Percentiles rank a stretch among this genome's conserved stretches.
Evolutionary conservation across 2,888 invertebrate species (phyloP).

Genomic region (Eugnorisma glareosa): DNA sequence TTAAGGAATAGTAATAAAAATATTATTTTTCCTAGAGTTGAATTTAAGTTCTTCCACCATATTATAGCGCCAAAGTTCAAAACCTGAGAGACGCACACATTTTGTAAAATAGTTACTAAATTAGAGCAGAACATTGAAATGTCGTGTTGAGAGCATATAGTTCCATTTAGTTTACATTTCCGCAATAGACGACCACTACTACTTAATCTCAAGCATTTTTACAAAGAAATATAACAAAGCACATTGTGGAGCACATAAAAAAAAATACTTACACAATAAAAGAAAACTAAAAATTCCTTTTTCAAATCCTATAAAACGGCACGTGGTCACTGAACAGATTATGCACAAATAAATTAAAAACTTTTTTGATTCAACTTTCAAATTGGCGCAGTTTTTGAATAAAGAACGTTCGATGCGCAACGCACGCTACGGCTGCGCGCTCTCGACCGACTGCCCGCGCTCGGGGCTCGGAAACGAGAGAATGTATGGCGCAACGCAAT

Average conservation of each 20-base stretch:
- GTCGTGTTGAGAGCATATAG: conserved; percentile 1
- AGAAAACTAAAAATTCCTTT: conserved; percentile 51
- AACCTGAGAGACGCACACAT: background rate
- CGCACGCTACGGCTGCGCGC: conserved; percentile 70
- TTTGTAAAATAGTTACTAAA: conserved; percentile 6
- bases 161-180: conserved; percentile 42
- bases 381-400: conserved; percentile 63
- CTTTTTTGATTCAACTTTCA: conserved; percentile 68
- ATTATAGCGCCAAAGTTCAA: background rate
- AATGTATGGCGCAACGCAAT: conserved; percentile 65
- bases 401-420: conserved; percentile 67
- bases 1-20: too few species aligned
- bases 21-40: background rate
- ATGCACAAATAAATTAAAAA: conserved; percentile 61
- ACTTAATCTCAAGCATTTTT: conserved; percentile 46
- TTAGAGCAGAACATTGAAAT: conserved; percentile 10
- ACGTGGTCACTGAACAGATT: conserved; percentile 68
- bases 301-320: conserved; percentile 56
- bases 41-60: background rate
- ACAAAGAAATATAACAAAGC: conserved; percentile 63
- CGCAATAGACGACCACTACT: conserved; percentile 31
- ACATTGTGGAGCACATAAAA: conserved; percentile 34
- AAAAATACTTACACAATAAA: conserved; percentile 59
- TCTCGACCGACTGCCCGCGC: conserved; percentile 68
- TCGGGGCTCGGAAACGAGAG: conserved; percentile 61